Percentiles rank a stretch among this genome's conserved stretches.
Conservation (phyloP, 2,797 vertebrate species). For the Apodemus agrarius region DNA sequence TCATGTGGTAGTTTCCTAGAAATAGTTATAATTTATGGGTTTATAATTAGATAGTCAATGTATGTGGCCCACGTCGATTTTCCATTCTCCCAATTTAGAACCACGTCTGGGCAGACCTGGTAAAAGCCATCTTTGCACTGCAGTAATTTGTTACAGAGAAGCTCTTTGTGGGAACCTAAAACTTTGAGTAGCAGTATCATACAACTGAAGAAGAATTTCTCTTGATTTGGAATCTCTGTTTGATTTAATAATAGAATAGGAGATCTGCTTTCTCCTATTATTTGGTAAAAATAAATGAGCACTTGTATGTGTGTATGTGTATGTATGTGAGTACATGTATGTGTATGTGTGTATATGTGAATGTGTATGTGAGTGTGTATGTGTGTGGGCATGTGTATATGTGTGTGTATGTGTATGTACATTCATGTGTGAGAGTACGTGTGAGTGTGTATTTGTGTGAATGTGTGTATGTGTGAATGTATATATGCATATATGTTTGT, state of each 20-base stretch:
- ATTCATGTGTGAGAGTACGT: background rate
- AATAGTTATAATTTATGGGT: conserved; percentile 52
- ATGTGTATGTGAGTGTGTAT: background rate
- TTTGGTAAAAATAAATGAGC: conserved; percentile 51
- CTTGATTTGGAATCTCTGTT: conserved; percentile 25
- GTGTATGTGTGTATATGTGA: background rate
- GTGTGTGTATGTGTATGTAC: background rate
- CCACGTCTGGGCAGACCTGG: conserved; percentile 45
- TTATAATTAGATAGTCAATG: conserved; percentile 58
- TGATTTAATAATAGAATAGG: conserved; percentile 45
- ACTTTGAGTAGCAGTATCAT: conserved; percentile 46
- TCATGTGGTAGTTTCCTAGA: conserved; percentile 58
- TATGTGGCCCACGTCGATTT: conserved; percentile 65
- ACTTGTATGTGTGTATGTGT: background rate
- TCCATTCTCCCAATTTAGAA: conserved; percentile 65
- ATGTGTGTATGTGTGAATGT: background rate
- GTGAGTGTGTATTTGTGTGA: background rate
- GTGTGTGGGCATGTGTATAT: background rate
- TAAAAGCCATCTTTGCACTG: conserved; percentile 5
- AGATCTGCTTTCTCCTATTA: conserved; percentile 12
- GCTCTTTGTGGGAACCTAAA: conserved; percentile 62
- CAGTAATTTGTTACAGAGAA: conserved; percentile 60
- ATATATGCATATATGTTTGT: background rate
- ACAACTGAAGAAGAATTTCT: conserved; percentile 58
- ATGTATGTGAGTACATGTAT: background rate